Conservation (phyloP, 1,140 invertebrate species). For the Diuraphis noxia region DNA sequence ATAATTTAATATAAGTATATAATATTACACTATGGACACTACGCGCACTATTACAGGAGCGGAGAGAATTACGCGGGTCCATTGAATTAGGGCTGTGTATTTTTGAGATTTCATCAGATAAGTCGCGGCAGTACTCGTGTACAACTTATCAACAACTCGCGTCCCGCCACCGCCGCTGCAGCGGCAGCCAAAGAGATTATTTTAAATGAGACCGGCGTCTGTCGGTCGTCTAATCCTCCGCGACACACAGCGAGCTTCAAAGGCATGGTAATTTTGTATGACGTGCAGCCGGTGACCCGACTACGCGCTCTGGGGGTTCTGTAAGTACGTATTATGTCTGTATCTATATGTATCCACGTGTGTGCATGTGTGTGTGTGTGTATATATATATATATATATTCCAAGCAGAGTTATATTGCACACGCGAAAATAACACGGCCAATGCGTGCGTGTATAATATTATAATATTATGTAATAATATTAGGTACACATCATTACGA, state of each 20-base stretch:
- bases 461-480: background rate
- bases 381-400: too few relatives aligned
- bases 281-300: background rate
- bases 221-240: background rate
- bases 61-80: conserved; percentile 13
- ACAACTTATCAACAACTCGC: conserved; percentile 12
- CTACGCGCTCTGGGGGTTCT: background rate
- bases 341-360: background rate
- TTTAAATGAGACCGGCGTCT: conserved; percentile 21
- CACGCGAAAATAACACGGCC: background rate
- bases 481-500: background rate
- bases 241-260: conserved; percentile 26
- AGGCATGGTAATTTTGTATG: conserved; percentile 25
- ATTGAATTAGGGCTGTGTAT: conserved; percentile 12
- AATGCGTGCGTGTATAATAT: background rate
- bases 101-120: conserved; percentile 36
- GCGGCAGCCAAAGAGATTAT: background rate
- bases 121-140: background rate
- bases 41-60: background rate
- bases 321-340: background rate
- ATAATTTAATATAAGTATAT: background rate
- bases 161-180: background rate
- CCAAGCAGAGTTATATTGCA: background rate
- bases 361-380: too few relatives aligned
- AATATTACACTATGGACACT: background rate